Evolutionary conservation across 2,888 invertebrate species (phyloP).

Genomic region (Fissipunctia ypsillon): DNA sequence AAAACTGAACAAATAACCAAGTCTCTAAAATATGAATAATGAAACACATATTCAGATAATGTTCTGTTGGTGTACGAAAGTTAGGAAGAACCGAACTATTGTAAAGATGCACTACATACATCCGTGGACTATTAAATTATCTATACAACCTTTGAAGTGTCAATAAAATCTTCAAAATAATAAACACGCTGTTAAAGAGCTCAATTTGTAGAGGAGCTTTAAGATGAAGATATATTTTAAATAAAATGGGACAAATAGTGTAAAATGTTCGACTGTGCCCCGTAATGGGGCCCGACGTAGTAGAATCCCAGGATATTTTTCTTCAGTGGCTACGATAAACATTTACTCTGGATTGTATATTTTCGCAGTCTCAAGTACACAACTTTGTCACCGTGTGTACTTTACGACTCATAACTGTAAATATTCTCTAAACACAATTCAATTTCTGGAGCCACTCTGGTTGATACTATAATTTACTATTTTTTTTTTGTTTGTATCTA

Average conservation of each 20-base stretch:
- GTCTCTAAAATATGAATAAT: slow-evolving; percentile 88
- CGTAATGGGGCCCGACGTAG: slow-evolving; percentile 19
- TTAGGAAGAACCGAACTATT: slow-evolving; percentile 76
- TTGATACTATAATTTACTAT: slow-evolving; percentile 85
- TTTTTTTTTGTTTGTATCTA: slow-evolving; percentile 82
- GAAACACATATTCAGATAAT: slow-evolving; percentile 82
- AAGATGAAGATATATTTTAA: slow-evolving; percentile 56
- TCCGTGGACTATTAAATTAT: slow-evolving; percentile 71
- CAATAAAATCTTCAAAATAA: slow-evolving; percentile 64
- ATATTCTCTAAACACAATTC: slow-evolving; percentile 73
- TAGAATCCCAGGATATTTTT: slow-evolving; percentile 52
- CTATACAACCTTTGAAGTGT: slow-evolving; percentile 83
- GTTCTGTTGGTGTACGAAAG: slow-evolving; percentile 71
- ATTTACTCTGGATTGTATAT: slow-evolving; percentile 62
- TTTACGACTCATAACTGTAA: slow-evolving; percentile 73
- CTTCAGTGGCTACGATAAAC: slow-evolving; percentile 59
- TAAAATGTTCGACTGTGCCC: slow-evolving; percentile 36
- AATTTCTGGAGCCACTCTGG: slow-evolving; percentile 78
- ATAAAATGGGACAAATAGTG: slow-evolving; percentile 55
- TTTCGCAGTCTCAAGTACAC: slow-evolving; percentile 49
- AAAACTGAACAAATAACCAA: slow-evolving; percentile 88
- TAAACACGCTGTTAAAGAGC: slow-evolving; percentile 58
- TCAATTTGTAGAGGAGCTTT: slow-evolving; percentile 62
- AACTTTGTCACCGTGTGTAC: slow-evolving; percentile 72
- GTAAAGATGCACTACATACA: slow-evolving; percentile 51